These are phyloP conservation scores for Cetonia aurata DNA, from an alignment of 2,888 invertebrate species.

Conservation along the genomic window DNA sequence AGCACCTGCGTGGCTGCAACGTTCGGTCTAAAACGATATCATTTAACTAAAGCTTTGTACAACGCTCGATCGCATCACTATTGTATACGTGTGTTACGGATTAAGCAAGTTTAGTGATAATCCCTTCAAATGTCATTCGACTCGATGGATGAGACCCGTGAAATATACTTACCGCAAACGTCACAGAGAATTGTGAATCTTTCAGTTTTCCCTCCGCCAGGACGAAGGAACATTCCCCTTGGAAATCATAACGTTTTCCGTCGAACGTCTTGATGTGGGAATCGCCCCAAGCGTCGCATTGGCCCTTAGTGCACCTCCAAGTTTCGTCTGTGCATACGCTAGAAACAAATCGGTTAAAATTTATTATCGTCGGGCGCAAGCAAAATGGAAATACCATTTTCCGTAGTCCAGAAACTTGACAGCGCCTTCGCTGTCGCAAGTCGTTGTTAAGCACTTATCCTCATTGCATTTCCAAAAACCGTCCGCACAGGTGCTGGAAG, in stretches of 20 bases:
- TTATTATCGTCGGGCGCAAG: background rate
- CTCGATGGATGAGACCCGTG: no score
- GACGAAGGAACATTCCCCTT: constrained; percentile 22
- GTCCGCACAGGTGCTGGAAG: background rate
- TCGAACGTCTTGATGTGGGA: constrained; percentile 88
- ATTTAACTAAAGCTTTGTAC: no score
- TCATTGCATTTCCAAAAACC: constrained; percentile 18
- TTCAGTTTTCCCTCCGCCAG: constrained; percentile 1
- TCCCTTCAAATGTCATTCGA: no score
- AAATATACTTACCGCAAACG: background rate
- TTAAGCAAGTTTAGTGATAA: no score
- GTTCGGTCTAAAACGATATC: constrained; percentile 8
- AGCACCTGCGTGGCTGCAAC: constrained; percentile 10
- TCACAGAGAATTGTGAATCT: background rate
- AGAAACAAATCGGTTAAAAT: background rate
- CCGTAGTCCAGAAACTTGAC: background rate
- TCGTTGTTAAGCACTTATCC: background rate
- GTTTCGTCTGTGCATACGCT: constrained; percentile 8
- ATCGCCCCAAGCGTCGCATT: constrained; percentile 85
- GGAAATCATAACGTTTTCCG: constrained; percentile 61
- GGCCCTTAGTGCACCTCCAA: constrained; percentile 9
- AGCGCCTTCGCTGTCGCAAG: background rate
- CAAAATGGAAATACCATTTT: constrained; percentile 7
- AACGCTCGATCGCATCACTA: no score
- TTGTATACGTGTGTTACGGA: no score